Conservation (phyloP, 2,888 invertebrate genomes). For the Sepioteuthis lessoniana region DNA sequence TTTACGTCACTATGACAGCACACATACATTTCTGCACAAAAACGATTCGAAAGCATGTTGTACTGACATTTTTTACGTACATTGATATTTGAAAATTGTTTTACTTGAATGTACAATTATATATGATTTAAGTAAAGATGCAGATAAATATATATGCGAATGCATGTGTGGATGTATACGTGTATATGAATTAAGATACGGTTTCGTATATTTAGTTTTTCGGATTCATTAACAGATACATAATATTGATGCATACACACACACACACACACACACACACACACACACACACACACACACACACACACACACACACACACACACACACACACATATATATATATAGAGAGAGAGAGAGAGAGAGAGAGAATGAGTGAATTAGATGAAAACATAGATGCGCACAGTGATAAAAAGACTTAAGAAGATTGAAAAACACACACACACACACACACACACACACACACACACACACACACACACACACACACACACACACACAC, state of each 20-base stretch:
- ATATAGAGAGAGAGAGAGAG: not conserved
- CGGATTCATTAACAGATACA: not conserved
- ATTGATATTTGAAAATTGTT: not conserved
- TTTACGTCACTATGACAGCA: not conserved
- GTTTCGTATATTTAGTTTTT: not conserved
- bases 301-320: conserved; percentile 42
- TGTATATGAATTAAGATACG: not conserved
- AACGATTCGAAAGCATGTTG: too few relatives aligned
- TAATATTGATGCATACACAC: not conserved
- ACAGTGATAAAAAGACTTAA: not conserved
- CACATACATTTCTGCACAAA: too few relatives aligned
- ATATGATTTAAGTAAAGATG: too few relatives aligned
- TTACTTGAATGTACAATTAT: too few relatives aligned
- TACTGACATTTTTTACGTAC: not conserved
- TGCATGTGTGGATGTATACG: not conserved
- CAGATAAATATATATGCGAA: not conserved
- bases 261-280: conserved; percentile 38
- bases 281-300: conserved; percentile 45
- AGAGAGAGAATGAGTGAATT: not conserved
- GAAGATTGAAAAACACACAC: not conserved
- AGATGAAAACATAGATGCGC: not conserved
- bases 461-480: not conserved
- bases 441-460: not conserved
- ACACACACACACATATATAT: conserved; percentile 15
- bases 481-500: too few relatives aligned